A percentile compares a stretch with the other conserved stretches of the same genome.
Conservation (phyloP, 2,888 invertebrate species). For the Mimachlamys varia region DNA sequence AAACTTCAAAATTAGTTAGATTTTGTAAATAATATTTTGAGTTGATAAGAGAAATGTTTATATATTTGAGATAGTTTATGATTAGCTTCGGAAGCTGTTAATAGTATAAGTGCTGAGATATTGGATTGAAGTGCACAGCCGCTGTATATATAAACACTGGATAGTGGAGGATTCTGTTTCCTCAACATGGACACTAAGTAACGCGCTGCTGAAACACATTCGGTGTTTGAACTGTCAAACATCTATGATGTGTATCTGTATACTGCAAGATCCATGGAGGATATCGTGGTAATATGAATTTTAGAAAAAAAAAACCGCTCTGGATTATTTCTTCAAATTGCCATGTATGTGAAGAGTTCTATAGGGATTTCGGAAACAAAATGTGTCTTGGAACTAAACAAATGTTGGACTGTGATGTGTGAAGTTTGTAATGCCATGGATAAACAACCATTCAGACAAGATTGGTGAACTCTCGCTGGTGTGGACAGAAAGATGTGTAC, state of each 20-base stretch:
- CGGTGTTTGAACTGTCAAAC: slow-evolving; percentile 7
- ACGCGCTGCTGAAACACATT: background rate
- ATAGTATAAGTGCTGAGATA: background rate
- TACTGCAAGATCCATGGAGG: background rate
- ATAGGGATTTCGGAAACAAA: background rate
- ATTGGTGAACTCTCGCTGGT: background rate
- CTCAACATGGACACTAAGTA: background rate
- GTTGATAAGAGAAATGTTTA: slow-evolving; percentile 2
- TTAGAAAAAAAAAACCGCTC: background rate
- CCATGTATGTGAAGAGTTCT: background rate
- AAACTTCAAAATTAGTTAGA: background rate
- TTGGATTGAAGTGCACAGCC: background rate
- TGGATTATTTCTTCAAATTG: background rate
- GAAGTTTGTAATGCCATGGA: background rate
- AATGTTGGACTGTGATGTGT: background rate
- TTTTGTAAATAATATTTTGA: background rate
- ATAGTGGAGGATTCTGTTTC: background rate
- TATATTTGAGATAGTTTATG: background rate
- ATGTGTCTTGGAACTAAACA: background rate
- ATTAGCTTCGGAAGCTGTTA: background rate
- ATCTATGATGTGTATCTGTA: background rate
- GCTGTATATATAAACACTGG: slow-evolving; percentile 20
- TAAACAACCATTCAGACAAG: background rate
- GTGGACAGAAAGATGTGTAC: background rate
- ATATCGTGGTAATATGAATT: background rate